Percentiles rank a stretch among this genome's conserved stretches.
These are phyloP conservation scores for Galemys pyrenaicus DNA, from an alignment of 2,113 vertebrate genomes.

Conservation along the genomic window DNA sequence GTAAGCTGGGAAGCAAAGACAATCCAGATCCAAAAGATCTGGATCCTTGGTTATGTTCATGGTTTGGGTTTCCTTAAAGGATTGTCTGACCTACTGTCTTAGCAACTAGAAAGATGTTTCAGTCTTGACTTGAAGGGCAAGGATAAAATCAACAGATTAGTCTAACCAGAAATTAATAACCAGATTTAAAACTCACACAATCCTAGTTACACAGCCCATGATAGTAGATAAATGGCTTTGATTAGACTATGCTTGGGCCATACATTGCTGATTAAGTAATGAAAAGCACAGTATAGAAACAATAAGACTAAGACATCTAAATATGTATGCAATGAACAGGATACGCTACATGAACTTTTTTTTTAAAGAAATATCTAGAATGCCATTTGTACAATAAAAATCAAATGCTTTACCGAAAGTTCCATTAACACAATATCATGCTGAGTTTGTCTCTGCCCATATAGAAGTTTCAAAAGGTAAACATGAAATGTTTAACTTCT, in stretches of 20 bases:
- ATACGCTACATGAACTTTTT: background rate
- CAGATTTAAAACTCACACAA: background rate
- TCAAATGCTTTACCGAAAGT: conserved; percentile 13
- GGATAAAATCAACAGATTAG: background rate
- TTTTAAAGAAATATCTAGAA: background rate
- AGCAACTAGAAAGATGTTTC: background rate
- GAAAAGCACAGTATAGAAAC: background rate
- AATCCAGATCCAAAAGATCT: too few species aligned
- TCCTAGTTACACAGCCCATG: background rate
- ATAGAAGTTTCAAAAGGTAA: conserved; percentile 27
- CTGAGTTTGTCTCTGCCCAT: background rate
- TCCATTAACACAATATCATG: background rate
- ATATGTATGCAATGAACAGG: background rate
- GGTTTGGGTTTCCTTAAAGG: background rate
- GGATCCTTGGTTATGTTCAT: background rate
- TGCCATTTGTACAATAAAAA: conserved; percentile 4
- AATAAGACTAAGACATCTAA: background rate
- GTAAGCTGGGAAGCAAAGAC: background rate
- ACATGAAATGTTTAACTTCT: conserved; percentile 7
- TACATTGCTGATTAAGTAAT: background rate
- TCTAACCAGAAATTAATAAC: background rate
- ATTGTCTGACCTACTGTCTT: background rate
- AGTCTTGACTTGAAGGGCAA: background rate
- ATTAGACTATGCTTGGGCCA: background rate
- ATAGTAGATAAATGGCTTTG: background rate